Evolutionary conservation across 1,140 invertebrate species (phyloP).

Genomic region (Oncopeltus fasciatus): DNA sequence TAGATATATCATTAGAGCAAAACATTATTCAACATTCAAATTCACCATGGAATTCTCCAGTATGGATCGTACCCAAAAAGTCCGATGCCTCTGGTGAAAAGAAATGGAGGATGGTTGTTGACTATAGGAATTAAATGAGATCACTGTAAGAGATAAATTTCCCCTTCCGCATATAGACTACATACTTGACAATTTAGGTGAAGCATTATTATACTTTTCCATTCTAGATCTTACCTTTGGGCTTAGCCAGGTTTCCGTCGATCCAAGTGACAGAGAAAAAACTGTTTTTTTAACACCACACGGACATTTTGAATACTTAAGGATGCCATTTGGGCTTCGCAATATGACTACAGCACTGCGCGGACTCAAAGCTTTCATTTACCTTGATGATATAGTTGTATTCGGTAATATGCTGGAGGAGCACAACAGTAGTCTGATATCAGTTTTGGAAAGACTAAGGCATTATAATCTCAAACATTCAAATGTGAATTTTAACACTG

Average conservation of each 20-base stretch:
- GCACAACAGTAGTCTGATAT: too few relatives aligned
- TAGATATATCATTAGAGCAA: conserved; percentile 20
- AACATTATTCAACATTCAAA: conserved; percentile 14
- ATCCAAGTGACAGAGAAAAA: conserved; percentile 17
- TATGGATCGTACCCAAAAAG: conserved; percentile 24
- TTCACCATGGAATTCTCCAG: conserved; percentile 17
- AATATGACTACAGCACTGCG: too few relatives aligned
- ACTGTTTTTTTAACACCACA: conserved; percentile 22
- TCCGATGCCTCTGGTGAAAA: conserved; percentile 15
- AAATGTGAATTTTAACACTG: too few relatives aligned
- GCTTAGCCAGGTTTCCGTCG: conserved; percentile 27
- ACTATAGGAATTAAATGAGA: conserved; percentile 25
- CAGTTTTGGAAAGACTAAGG: too few relatives aligned
- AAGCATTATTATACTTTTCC: conserved; percentile 20
- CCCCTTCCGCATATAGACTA: conserved; percentile 9
- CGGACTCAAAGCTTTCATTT: too few relatives aligned
- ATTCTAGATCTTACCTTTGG: conserved; percentile 20
- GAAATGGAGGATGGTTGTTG: conserved; percentile 22
- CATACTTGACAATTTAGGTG: too few relatives aligned
- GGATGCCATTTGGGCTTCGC: conserved; percentile 23
- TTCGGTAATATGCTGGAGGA: too few relatives aligned
- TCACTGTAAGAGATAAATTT: conserved; percentile 2
- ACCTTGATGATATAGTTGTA: too few relatives aligned
- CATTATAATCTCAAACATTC: too few relatives aligned
- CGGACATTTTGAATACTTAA: conserved; percentile 19